Evolutionary conservation across 2,888 invertebrate species (phyloP).

Genomic region (Papilio protenor): DNA sequence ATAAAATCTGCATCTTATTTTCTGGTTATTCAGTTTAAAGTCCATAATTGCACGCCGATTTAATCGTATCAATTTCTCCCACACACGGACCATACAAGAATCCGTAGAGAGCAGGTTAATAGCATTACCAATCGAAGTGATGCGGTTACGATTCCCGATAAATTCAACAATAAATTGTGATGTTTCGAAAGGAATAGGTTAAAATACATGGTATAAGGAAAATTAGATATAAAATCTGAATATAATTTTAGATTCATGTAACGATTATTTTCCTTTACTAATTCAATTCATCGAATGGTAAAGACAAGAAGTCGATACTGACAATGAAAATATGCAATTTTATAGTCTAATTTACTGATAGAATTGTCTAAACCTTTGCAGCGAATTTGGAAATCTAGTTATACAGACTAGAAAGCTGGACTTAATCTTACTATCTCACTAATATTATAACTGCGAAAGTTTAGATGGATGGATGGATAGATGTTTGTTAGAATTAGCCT

Average conservation of each 20-base stretch:
- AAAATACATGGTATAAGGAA: slow-evolving; percentile 9
- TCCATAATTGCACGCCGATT: slow-evolving; percentile 38
- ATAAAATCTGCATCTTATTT: slow-evolving; percentile 37
- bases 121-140: slow-evolving; percentile 51
- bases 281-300: neutral
- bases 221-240: neutral
- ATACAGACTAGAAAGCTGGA: neutral
- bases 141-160: slow-evolving; percentile 44
- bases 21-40: slow-evolving; percentile 42
- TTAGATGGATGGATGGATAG: too few species aligned
- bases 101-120: slow-evolving; percentile 48
- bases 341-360: neutral
- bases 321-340: too few species aligned
- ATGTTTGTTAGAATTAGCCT: too few species aligned
- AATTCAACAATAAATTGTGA: slow-evolving; percentile 42
- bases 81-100: slow-evolving; percentile 46
- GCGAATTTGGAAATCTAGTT: neutral
- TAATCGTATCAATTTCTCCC: slow-evolving; percentile 52
- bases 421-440: neutral
- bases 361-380: neutral
- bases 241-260: neutral
- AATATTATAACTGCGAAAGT: too few species aligned
- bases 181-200: slow-evolving; percentile 9
- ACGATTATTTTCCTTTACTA: neutral
- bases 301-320: too few species aligned